These are phyloP conservation scores for Shargacucullia verbasci DNA, from an alignment of 2,888 invertebrate species.

Conservation along the genomic window DNA sequence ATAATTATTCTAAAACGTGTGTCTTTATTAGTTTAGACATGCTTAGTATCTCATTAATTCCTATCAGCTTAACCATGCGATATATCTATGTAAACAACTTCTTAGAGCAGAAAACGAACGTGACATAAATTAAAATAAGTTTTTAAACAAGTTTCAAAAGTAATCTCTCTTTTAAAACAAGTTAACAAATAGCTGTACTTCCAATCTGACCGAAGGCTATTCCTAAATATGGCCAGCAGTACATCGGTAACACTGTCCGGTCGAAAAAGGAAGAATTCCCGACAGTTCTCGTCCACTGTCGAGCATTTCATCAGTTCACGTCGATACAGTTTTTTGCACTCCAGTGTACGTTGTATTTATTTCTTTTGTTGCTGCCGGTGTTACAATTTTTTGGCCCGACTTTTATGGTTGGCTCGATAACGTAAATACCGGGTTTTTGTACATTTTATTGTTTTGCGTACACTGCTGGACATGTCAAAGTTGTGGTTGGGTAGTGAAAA, in stretches of 20 bases:
- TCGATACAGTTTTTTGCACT: slow-evolving; percentile 54
- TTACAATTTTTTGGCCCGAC: slow-evolving; percentile 50
- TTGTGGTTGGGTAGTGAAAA: slow-evolving; percentile 48
- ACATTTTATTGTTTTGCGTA: slow-evolving; percentile 39
- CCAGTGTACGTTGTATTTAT: slow-evolving; percentile 48
- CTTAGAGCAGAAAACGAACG: slow-evolving; percentile 22
- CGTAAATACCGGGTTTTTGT: slow-evolving; percentile 49
- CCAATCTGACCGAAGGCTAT: slow-evolving; percentile 11
- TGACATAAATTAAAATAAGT: slow-evolving; percentile 33
- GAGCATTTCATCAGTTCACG: slow-evolving; percentile 54
- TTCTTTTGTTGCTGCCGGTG: slow-evolving; percentile 47
- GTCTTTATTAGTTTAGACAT: slow-evolving; percentile 17
- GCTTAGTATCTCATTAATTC: slow-evolving; percentile 41
- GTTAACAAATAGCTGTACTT: slow-evolving; percentile 24
- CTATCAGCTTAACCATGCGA: slow-evolving; percentile 36
- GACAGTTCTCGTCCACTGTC: slow-evolving; percentile 33
- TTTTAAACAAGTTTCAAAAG: slow-evolving; percentile 12
- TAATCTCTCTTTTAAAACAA: not conserved
- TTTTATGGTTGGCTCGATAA: slow-evolving; percentile 53
- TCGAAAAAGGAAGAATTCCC: slow-evolving; percentile 32
- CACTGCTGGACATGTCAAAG: slow-evolving; percentile 49
- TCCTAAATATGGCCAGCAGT: slow-evolving; percentile 16
- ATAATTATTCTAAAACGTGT: slow-evolving; percentile 28
- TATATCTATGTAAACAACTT: slow-evolving; percentile 35
- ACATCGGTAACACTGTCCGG: slow-evolving; percentile 29